These are phyloP conservation scores for Aphelenchoides fujianensis DNA, from an alignment of 1,140 invertebrate genomes.

Conservation along the genomic window DNA sequence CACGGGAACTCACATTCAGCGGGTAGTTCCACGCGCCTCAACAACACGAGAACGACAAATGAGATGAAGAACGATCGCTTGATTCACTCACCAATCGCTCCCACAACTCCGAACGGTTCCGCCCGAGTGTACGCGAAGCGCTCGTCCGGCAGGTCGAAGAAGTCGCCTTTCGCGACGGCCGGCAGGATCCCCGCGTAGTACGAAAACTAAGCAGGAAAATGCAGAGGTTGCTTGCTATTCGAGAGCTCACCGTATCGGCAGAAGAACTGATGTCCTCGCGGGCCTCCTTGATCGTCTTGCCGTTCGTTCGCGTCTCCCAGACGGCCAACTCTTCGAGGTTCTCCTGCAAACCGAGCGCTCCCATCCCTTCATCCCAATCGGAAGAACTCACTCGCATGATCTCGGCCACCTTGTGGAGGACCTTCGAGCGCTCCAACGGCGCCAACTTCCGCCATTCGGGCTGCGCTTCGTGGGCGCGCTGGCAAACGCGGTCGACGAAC, in stretches of 20 bases:
- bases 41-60: conserved; percentile 63
- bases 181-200: conserved; percentile 51
- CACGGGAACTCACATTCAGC: neutral
- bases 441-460: conserved; percentile 36
- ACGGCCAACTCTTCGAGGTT: conserved; percentile 45
- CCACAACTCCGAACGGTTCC: conserved; percentile 67
- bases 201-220: conserved; percentile 50
- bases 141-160: conserved; percentile 6
- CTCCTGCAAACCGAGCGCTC: conserved; percentile 16
- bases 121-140: conserved; percentile 35
- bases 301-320: conserved; percentile 46
- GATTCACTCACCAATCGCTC: conserved; percentile 63
- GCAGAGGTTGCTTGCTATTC: too few species aligned
- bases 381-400: conserved; percentile 31
- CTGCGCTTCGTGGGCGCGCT: conserved; percentile 30
- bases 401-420: conserved; percentile 41
- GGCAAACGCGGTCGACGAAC: conserved; percentile 35
- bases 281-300: conserved; percentile 52
- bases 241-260: conserved; percentile 11
- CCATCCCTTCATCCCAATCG: neutral
- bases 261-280: conserved; percentile 1
- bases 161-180: conserved; percentile 42
- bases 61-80: too few species aligned
- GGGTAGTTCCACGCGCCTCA: conserved; percentile 69
- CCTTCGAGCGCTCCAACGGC: conserved; percentile 43